These are phyloP conservation scores for Troides aeacus DNA, from an alignment of 2,888 invertebrate species.

Conservation along the genomic window DNA sequence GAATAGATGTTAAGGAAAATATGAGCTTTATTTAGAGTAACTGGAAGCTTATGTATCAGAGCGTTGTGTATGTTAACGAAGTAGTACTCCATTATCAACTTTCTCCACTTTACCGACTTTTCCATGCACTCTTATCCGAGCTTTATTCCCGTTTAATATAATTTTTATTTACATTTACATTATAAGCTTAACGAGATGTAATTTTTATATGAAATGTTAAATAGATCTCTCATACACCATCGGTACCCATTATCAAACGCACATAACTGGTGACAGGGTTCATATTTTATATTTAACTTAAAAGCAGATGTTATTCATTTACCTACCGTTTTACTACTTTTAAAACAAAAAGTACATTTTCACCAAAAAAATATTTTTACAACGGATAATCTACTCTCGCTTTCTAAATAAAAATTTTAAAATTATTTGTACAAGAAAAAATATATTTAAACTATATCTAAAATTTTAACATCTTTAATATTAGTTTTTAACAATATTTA, in stretches of 20 bases:
- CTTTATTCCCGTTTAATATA: conserved; percentile 25
- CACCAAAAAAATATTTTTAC: conserved; percentile 28
- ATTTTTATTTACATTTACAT: conserved; percentile 24
- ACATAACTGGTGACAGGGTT: conserved; percentile 78
- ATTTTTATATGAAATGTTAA: conserved; percentile 27
- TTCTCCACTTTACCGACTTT: conserved; percentile 43
- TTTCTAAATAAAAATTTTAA: conserved; percentile 13
- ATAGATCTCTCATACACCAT: conserved; percentile 37
- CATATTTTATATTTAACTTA: conserved; percentile 66
- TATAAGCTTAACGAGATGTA: conserved; percentile 29
- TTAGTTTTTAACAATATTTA: conserved; percentile 14
- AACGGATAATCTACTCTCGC: conserved; percentile 16
- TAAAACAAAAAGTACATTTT: conserved; percentile 20
- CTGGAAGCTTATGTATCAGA: conserved; percentile 74
- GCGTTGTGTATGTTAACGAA: conserved; percentile 66
- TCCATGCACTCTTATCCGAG: conserved; percentile 27
- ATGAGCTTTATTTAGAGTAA: conserved; percentile 78
- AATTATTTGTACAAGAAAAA: conserved; percentile 13
- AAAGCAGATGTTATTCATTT: conserved; percentile 50
- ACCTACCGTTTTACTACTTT: conserved; percentile 32
- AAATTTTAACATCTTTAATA: conserved; percentile 16
- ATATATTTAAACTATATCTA: conserved; percentile 21
- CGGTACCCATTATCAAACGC: conserved; percentile 60
- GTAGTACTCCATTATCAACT: conserved; percentile 52
- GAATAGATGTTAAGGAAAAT: conserved; percentile 76